Evolutionary conservation across 2,797 vertebrate genomes (phyloP), one percentile per base, ranked within the genome.

Genomic region (Dendrocincla tyrannina): DNA sequence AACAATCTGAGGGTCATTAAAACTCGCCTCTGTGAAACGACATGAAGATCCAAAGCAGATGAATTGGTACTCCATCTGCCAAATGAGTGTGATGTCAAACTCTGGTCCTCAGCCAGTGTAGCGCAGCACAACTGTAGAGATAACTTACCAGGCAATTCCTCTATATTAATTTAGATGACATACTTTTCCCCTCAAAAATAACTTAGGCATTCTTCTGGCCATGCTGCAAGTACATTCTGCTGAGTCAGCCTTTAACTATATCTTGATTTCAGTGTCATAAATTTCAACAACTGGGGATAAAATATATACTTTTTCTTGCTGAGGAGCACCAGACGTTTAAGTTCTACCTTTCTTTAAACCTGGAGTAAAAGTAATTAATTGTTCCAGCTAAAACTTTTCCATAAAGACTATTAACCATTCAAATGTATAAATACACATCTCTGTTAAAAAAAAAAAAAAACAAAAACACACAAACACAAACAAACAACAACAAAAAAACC

Each of bases 131-230:
- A 53, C 41, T 88, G 83, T 81, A 86, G 73, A 63, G 90, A 93
- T 94, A 89, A 97, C 91, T 97, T 96, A 97, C 60, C 95, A 97
- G 93, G 89, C 62, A 77, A 96, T 85, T 91, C 85, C 68, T 78
- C 85, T 84, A 23, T 63, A 94, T 95, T 97, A 95, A 96, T 97
- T 97, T 95, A 88, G 85, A 79, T 96, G 39, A 93, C 93, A 96
- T 22, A 24, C 30, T 93, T 70, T 93, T 60, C 75, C 58, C 50
- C 59, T 74, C 86, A 94, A 58, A 95, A 85, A 96, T 59, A 87
- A 89, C 44, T 92, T 81, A 67, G 11, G 27, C 32, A 23, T 66
- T 85, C 93, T 95, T 93, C 95, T 92, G 64, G 63, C 81, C 60
- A 32, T 23, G 42, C 47, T 4, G 10, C 85, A 64, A 76, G 33